Percentiles rank a stretch among this genome's conserved stretches.
These are phyloP conservation scores for Cyclura pinguis DNA, from an alignment of 2,797 vertebrate genomes.

Conservation along the genomic window DNA sequence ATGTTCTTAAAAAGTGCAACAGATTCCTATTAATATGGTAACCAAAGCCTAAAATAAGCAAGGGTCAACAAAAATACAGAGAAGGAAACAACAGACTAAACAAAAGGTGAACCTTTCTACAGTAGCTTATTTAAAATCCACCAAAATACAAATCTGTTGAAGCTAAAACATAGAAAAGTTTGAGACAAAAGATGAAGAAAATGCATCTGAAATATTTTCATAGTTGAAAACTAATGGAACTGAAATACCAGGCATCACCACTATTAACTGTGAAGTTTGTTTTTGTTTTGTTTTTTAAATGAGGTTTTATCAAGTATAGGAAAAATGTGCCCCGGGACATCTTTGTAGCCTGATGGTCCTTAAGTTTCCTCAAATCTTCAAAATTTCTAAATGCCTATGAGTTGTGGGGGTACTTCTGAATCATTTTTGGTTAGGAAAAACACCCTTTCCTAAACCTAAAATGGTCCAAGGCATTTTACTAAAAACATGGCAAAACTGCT, in stretches of 20 bases:
- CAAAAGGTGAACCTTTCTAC: background rate
- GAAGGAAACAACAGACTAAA: slow-evolving; percentile 1
- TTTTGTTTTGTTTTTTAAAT: too few relatives aligned
- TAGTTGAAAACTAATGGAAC: background rate
- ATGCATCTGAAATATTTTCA: background rate
- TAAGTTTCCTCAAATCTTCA: too few relatives aligned
- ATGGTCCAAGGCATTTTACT: too few relatives aligned
- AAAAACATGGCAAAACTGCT: too few relatives aligned
- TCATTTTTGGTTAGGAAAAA: too few relatives aligned
- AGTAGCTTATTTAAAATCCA: background rate
- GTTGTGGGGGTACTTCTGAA: too few relatives aligned
- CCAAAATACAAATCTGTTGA: background rate
- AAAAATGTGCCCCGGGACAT: too few relatives aligned
- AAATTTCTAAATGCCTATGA: too few relatives aligned
- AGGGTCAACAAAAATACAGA: background rate
- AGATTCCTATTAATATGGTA: background rate
- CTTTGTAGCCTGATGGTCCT: too few relatives aligned
- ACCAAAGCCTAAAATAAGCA: background rate
- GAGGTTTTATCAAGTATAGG: too few relatives aligned
- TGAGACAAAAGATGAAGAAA: background rate
- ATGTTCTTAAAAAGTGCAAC: background rate
- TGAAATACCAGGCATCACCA: background rate
- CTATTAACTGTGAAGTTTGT: too few relatives aligned
- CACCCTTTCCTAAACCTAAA: too few relatives aligned
- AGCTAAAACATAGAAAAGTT: background rate